Evolutionary conservation across 1,140 invertebrate genomes (phyloP), one percentile per base, ranked within the genome.

Genomic region (Chlorops oryzae): DNA sequence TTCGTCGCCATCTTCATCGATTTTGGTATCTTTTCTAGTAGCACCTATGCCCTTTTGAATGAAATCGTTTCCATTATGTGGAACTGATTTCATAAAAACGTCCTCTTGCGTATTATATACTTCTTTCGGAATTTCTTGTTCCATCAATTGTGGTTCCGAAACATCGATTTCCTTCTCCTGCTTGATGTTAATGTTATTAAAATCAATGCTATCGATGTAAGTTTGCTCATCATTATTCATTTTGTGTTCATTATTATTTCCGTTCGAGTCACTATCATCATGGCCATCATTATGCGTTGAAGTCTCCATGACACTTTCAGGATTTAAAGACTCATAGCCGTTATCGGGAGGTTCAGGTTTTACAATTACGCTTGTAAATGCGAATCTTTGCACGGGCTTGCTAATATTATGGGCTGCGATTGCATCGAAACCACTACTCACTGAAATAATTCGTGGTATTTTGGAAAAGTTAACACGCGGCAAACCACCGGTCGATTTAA

Each of bases 261-360:
- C 38, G 2, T 15, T 3, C n/a, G n/a, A 12, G 10, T 43, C 41
- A 22, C 39, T 27, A 48, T 50, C 52, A 2, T 45, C 37, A 50
- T 50, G 42, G 13, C 47, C 42, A 45, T 27, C 24, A 41, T 54
- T 38, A 24, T 46, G 21, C 25, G 3, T 10, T 7, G 15, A 18
- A 9, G 5, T 38, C 5, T 7, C 37, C 5, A 15, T 6, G 18
- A 5, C 15, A 5, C 18, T 5, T 15, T 38, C 37, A 38, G n/a
- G n/a, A n/a, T n/a, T n/a, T n/a, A n/a, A n/a, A n/a, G n/a, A n/a
- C n/a, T 9, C 6, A 40, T 65, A 65, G 9, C 63, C 63, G 5
- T 51, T 58, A 55, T 59, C 54, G 3, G 28, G 18, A 0, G 65
- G 65, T 32, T 70, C 66, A 5, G 58, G 57, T 42, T 70, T 70